Percentiles rank a stretch among this genome's conserved stretches.
These are phyloP conservation scores for Andrena hattorfiana DNA, from an alignment of 2,888 invertebrate genomes.

Conservation along the genomic window DNA sequence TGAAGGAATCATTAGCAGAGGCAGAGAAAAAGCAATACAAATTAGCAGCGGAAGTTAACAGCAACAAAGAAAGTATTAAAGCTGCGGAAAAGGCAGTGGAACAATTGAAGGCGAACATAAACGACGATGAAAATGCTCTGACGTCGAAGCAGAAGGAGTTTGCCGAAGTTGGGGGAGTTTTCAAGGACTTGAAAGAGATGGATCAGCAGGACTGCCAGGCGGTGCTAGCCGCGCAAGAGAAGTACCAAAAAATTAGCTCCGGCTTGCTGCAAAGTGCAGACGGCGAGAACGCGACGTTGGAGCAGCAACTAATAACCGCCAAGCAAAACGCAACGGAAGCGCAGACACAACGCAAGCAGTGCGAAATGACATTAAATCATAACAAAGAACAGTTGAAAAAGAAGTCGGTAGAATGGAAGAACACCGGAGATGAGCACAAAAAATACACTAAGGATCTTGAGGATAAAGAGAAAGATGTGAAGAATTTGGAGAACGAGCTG, in stretches of 20 bases:
- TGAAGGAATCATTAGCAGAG: conserved; percentile 88
- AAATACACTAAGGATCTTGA: conserved; percentile 88
- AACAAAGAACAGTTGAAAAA: conserved; percentile 88
- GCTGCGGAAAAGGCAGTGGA: conserved; percentile 90
- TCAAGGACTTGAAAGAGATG: conserved; percentile 89
- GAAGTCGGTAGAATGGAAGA: conserved; percentile 89
- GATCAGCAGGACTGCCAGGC: conserved; percentile 89
- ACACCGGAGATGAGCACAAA: conserved; percentile 89
- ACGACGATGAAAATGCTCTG: conserved; percentile 89
- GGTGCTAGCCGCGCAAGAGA: conserved; percentile 90
- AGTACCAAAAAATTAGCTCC: conserved; percentile 93
- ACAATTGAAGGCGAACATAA: conserved; percentile 88
- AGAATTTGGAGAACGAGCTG: conserved; percentile 87
- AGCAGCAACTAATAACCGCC: conserved; percentile 95
- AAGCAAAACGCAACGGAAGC: conserved; percentile 91
- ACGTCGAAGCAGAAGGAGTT: conserved; percentile 88
- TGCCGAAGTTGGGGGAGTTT: conserved; percentile 88
- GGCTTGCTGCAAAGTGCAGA: conserved; percentile 93
- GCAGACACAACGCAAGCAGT: conserved; percentile 92
- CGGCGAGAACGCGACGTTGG: conserved; percentile 93
- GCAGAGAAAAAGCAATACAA: conserved; percentile 90
- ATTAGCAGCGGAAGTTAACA: conserved; percentile 88
- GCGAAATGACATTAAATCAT: conserved; percentile 90
- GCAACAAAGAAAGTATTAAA: conserved; percentile 88
- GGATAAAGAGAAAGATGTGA: conserved; percentile 87